Evolutionary conservation across 2,113 vertebrate genomes (phyloP), one percentile per base, ranked within the genome.

Genomic region (Prionailurus viverrinus): DNA sequence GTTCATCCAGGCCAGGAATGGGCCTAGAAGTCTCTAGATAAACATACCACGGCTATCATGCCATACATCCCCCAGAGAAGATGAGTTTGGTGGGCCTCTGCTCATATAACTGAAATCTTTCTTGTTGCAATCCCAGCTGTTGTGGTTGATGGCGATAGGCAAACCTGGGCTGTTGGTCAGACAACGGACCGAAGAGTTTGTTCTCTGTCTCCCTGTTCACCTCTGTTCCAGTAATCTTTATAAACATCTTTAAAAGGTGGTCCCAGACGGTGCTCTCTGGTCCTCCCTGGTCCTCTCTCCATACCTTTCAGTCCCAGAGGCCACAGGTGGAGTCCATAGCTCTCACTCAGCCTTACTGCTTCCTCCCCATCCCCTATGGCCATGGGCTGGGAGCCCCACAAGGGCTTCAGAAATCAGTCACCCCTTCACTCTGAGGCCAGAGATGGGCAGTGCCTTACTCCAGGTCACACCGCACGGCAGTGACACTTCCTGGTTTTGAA

Each of bases 11-110:
- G 78, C 81, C 66, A 53, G 13, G 29, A 84, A 58, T 33, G 55
- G 79, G 29, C 84, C 66, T 84, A 31, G 61, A 89, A 91, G 87
- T 86, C 84, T 92, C 88, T 83, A 89, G 96, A 73, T 61, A 97
- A 95, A 94, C 91, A 95, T 82, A 68, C 85, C 11, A 10, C 58
- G 27, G 74, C 78, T 91, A 7, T 68, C 53, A 33, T 21, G 63
- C 27, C 66, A 3, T 76, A 84, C 80, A 71, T 39, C 45, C 79
- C 45, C 27, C 69, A 29, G 80, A 91, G 66, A 94, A 45, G 79
- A 78, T 9, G 65, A 73, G 33, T 78, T 53, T 61, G 71, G n/a
- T 53, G 68, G 78, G 69, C 31, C 48, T 79, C 68, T 27, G 39
- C 66, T 45, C 94, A 55, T 94, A 88, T 94, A 53, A 89, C 23